Conservation (phyloP, 2,113 vertebrate genomes). For the Oreochromis aureus region DNA sequence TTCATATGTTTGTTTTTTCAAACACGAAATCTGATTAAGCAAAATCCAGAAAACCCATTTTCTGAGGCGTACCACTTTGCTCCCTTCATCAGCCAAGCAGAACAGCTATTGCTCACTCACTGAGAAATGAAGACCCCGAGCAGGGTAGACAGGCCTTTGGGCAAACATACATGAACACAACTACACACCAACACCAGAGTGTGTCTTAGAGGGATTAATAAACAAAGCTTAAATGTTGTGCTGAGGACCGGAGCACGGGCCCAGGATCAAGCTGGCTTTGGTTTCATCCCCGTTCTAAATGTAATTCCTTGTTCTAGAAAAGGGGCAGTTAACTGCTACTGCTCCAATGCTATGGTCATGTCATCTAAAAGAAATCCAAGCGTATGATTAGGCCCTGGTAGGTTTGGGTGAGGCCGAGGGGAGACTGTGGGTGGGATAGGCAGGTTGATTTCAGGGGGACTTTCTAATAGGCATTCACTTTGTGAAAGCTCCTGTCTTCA, state of each 20-base stretch:
- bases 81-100: slow-evolving; percentile 56
- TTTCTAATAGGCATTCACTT: slow-evolving; percentile 53
- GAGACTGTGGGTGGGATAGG: slow-evolving; percentile 40
- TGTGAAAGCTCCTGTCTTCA: slow-evolving; percentile 10
- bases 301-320: slow-evolving; percentile 33
- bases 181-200: background rate
- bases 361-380: slow-evolving; percentile 62
- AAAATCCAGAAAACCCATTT: slow-evolving; percentile 59
- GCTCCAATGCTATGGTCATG: slow-evolving; percentile 27
- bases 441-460: slow-evolving; percentile 42
- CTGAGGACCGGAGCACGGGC: background rate
- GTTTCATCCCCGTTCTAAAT: slow-evolving; percentile 33
- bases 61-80: slow-evolving; percentile 46
- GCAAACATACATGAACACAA: slow-evolving; percentile 14
- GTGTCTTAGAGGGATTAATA: slow-evolving; percentile 41
- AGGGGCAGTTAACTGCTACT: slow-evolving; percentile 32
- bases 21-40: slow-evolving; percentile 53
- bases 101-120: slow-evolving; percentile 50
- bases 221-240: slow-evolving; percentile 29
- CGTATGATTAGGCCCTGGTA: slow-evolving; percentile 55
- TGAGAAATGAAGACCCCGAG: slow-evolving; percentile 59
- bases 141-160: slow-evolving; percentile 23
- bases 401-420: slow-evolving; percentile 40
- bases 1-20: background rate
- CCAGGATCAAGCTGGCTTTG: slow-evolving; percentile 31